Evolutionary conservation across 2,113 vertebrate species (phyloP).

Genomic region (Rallus limicola): DNA sequence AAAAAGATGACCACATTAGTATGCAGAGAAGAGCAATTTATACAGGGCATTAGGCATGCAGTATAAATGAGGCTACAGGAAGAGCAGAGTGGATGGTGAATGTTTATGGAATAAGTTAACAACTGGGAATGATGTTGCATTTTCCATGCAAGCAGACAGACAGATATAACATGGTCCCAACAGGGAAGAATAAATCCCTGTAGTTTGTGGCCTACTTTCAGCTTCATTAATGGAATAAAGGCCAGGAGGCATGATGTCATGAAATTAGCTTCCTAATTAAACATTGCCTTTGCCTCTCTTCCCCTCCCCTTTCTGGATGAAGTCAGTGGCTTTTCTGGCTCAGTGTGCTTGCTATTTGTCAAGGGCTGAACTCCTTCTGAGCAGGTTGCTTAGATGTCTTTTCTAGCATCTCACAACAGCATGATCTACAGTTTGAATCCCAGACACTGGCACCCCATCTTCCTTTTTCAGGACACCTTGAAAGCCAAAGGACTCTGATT

Average conservation of each 20-base stretch:
- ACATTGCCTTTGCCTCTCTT: conserved; percentile 60
- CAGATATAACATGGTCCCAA: conserved; percentile 66
- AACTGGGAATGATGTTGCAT: conserved; percentile 70
- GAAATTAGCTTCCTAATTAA: conserved; percentile 79
- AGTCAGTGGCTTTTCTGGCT: conserved; percentile 30
- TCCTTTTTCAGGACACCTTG: neutral
- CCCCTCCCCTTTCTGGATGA: conserved; percentile 34
- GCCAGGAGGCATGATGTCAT: conserved; percentile 76
- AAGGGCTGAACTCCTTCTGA: neutral
- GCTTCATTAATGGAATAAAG: conserved; percentile 76
- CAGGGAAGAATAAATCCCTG: conserved; percentile 60
- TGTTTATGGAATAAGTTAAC: conserved; percentile 64
- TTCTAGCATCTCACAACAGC: neutral
- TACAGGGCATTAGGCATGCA: conserved; percentile 63
- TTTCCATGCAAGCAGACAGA: conserved; percentile 70
- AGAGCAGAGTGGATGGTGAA: conserved; percentile 29
- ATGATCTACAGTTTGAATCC: neutral
- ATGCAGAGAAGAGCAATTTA: conserved; percentile 57
- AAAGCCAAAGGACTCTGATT: neutral
- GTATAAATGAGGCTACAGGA: conserved; percentile 55
- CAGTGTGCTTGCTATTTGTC: neutral
- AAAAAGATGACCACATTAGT: conserved; percentile 19
- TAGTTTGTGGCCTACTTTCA: conserved; percentile 75
- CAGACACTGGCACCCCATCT: neutral
- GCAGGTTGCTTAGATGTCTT: neutral